phyloP scores from a whole-genome alignment of 2,888 invertebrate genomes.

The Troglohyphantes excavatus region DNA sequence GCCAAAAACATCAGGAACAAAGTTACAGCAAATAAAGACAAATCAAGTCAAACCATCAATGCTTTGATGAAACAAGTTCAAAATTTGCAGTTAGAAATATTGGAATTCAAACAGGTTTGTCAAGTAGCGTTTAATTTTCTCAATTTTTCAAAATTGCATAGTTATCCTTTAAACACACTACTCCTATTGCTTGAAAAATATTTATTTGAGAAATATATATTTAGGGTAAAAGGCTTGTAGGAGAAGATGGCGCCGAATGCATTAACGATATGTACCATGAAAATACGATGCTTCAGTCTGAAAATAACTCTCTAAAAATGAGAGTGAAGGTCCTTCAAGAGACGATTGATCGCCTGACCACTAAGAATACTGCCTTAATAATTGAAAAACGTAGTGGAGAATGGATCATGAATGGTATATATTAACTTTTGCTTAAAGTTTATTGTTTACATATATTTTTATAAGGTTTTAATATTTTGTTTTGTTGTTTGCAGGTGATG shows the following conservation, averaged over 20 bases:
- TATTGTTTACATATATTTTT: not conserved
- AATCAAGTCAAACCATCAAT: conserved; percentile 90
- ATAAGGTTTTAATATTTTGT: not conserved
- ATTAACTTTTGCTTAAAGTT: no score
- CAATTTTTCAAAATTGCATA: not conserved
- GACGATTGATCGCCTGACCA: conserved; percentile 92
- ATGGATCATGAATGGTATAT: conserved; percentile 58
- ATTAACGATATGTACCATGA: conserved; percentile 98
- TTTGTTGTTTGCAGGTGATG: conserved; percentile 55
- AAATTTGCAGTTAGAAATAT: conserved; percentile 92
- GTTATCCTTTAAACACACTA: not conserved
- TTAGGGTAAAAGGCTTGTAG: conserved; percentile 92
- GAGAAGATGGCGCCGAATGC: conserved; percentile 92
- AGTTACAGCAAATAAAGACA: conserved; percentile 81
- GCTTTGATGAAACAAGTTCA: conserved; percentile 93
- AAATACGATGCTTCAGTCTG: conserved; percentile 95
- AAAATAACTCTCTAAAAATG: conserved; percentile 92
- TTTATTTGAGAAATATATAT: conserved; percentile 33
- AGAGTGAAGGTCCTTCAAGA: conserved; percentile 97
- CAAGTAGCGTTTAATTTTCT: not conserved
- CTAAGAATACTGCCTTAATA: conserved; percentile 90
- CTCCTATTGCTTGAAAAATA: not conserved
- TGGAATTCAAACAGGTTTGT: conserved; percentile 92
- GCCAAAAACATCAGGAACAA: conserved; percentile 98
- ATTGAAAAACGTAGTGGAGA: conserved; percentile 86